Evolutionary conservation across 2,888 invertebrate species (phyloP).

Genomic region (Philereme vetulata): DNA sequence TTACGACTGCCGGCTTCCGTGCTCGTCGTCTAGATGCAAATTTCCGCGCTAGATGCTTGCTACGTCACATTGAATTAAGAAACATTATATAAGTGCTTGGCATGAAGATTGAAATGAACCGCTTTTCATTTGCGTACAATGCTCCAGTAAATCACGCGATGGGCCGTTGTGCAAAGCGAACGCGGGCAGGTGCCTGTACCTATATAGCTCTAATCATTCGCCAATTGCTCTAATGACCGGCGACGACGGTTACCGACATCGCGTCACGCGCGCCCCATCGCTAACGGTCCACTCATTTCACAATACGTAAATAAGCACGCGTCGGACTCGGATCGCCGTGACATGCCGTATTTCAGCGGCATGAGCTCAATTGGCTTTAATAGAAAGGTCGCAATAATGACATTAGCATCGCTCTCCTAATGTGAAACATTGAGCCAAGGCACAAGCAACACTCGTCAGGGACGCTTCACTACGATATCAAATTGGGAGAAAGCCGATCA

Average conservation of each 20-base stretch:
- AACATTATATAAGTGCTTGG: constrained; percentile 32
- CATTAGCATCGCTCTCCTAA: constrained; percentile 62
- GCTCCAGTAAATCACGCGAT: constrained; percentile 40
- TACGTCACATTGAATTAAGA: constrained; percentile 47
- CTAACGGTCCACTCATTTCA: constrained; percentile 52
- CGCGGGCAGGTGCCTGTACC: constrained; percentile 42
- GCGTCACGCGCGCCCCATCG: constrained; percentile 46
- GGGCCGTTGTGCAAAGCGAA: constrained; percentile 28
- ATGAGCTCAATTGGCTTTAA: constrained; percentile 66
- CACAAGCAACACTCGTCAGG: constrained; percentile 22
- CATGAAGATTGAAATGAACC: constrained; percentile 12
- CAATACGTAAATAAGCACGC: constrained; percentile 44
- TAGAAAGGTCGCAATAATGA: constrained; percentile 75
- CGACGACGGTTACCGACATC: constrained; percentile 47
- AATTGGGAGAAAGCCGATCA: constrained; percentile 43
- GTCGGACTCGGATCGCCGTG: constrained; percentile 23
- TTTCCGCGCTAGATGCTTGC: constrained; percentile 36
- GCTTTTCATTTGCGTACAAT: constrained; percentile 24
- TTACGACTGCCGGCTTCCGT: constrained; percentile 49
- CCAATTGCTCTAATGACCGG: constrained; percentile 58
- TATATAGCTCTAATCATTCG: constrained; percentile 56
- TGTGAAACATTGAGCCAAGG: constrained; percentile 49
- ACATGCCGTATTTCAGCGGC: constrained; percentile 22
- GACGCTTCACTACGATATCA: constrained; percentile 29
- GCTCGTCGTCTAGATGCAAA: constrained; percentile 51